phyloP scores from a whole-genome alignment of 2,888 invertebrate species.

The Lydus trimaculatus region DNA sequence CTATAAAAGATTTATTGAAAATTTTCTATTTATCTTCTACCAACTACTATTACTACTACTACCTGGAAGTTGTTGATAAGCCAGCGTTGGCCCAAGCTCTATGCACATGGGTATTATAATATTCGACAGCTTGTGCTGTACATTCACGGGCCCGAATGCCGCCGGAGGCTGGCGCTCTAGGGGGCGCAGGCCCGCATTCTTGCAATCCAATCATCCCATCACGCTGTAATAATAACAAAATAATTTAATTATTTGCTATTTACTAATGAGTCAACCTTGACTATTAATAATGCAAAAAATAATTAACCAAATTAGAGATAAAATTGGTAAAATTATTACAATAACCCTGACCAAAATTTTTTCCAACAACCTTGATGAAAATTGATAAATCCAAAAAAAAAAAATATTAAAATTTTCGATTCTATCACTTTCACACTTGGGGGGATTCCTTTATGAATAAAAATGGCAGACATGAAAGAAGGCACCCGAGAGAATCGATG shows the following conservation, averaged over 20 bases:
- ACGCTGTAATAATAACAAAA: constrained; percentile 58
- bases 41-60: background rate
- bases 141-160: constrained; percentile 55
- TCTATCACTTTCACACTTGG: background rate
- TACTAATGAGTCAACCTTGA: background rate
- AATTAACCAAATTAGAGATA: background rate
- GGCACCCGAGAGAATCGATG: constrained; percentile 1
- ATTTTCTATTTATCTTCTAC: background rate
- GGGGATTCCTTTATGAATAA: background rate
- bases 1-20: constrained; percentile 23
- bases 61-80: constrained; percentile 52
- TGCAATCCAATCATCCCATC: constrained; percentile 64
- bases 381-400: background rate
- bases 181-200: constrained; percentile 61
- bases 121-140: constrained; percentile 64
- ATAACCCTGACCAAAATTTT: background rate
- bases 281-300: too few species aligned
- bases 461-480: constrained; percentile 5
- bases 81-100: constrained; percentile 62
- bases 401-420: background rate
- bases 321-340: background rate
- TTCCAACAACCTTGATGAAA: background rate
- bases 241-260: too few species aligned
- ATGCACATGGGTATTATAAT: constrained; percentile 64
- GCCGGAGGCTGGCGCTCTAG: constrained; percentile 53